Percentiles rank a stretch among this genome's conserved stretches.
These are phyloP conservation scores for Harpagifer antarcticus DNA, from an alignment of 2,797 vertebrate genomes.

Conservation along the genomic window DNA sequence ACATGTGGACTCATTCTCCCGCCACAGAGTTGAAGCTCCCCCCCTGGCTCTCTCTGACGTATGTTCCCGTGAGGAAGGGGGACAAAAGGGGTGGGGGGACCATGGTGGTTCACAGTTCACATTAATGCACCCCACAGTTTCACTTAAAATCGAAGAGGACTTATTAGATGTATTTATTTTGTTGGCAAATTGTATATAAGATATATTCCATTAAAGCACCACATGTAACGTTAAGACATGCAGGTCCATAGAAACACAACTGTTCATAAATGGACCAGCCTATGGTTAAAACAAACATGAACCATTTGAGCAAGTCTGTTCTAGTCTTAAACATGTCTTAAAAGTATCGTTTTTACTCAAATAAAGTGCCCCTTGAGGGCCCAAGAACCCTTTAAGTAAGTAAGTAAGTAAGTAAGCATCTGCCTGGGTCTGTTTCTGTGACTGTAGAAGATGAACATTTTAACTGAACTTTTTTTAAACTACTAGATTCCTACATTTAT, in stretches of 20 bases:
- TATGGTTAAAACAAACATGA: neutral
- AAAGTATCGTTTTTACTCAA: neutral
- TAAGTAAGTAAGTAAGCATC: neutral
- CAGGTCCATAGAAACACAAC: slow-evolving; percentile 22
- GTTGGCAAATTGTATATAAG: neutral
- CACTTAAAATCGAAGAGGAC: neutral
- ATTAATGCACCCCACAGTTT: neutral
- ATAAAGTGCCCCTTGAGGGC: neutral
- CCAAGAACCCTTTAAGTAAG: neutral
- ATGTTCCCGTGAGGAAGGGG: neutral
- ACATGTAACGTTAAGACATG: neutral
- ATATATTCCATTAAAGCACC: neutral
- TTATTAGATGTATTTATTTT: neutral
- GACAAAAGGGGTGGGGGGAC: no score
- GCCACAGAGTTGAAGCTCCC: slow-evolving; percentile 66
- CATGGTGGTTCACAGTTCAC: neutral
- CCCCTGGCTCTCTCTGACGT: slow-evolving; percentile 11
- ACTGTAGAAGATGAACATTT: neutral
- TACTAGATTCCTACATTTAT: neutral
- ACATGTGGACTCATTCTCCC: slow-evolving; percentile 49
- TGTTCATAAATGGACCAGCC: slow-evolving; percentile 11
- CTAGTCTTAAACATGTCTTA: no score
- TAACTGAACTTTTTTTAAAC: neutral
- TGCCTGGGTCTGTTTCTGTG: neutral
- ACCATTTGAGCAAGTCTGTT: no score